A percentile compares a stretch with the other conserved stretches of the same genome.
phyloP scores from a whole-genome alignment of 2,888 invertebrate species.

The Hirtodrosophila cameraria region DNA sequence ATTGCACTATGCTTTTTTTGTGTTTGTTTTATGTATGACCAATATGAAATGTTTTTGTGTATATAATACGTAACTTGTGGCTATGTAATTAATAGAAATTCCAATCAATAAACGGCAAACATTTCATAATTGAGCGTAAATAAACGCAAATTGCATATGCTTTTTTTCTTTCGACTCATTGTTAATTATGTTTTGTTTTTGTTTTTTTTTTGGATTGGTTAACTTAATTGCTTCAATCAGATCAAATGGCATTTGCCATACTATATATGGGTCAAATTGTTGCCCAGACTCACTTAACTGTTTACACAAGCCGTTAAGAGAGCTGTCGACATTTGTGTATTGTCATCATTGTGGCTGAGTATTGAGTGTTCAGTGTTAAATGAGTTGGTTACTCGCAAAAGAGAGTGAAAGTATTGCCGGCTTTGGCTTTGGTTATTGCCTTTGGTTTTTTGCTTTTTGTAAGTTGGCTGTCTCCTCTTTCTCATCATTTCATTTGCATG shows the following conservation, averaged over 20 bases:
- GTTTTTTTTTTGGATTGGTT: conserved; percentile 16
- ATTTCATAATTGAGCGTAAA: conserved; percentile 41
- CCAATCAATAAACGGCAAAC: conserved; percentile 21
- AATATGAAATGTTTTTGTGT: conserved; percentile 6
- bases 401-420: conserved; percentile 74
- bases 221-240: conserved; percentile 33
- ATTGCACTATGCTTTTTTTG: conserved; percentile 24
- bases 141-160: conserved; percentile 34
- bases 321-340: conserved; percentile 6
- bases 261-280: conserved; percentile 38
- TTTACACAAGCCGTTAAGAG: conserved; percentile 13
- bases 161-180: conserved; percentile 17
- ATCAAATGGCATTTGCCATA: conserved; percentile 41
- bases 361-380: neutral
- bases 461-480: neutral
- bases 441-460: neutral
- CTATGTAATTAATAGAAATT: conserved; percentile 36
- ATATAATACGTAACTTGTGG: conserved; percentile 11
- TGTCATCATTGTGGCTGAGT: conserved; percentile 17
- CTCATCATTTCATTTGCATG: conserved; percentile 46
- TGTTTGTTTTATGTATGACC: conserved; percentile 6
- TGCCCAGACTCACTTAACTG: conserved; percentile 15
- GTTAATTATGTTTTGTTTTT: conserved; percentile 18
- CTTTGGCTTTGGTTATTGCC: conserved; percentile 12
- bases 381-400: conserved; percentile 28